A percentile compares a stretch with the other conserved stretches of the same genome.
Conservation (phyloP, 1,140 invertebrate genomes). For the Megathymus violae region DNA sequence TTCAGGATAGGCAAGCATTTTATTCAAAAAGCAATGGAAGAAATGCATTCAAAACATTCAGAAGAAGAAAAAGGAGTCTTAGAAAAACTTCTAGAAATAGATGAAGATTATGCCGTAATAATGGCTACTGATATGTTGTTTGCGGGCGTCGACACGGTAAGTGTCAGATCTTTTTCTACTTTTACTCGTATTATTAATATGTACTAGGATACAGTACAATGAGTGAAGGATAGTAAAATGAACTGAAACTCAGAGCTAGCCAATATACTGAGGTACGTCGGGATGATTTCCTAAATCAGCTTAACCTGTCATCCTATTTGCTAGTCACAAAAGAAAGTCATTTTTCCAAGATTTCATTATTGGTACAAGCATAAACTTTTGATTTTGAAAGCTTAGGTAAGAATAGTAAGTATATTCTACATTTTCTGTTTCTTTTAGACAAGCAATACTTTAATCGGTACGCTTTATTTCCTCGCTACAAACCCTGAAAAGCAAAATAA, state of each 20-base stretch:
- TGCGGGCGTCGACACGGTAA: slow-evolving; percentile 91
- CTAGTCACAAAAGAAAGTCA: too few relatives aligned
- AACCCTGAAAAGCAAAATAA: slow-evolving; percentile 87
- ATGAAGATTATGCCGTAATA: slow-evolving; percentile 83
- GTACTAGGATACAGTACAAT: too few relatives aligned
- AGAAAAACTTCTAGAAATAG: slow-evolving; percentile 82
- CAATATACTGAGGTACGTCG: too few relatives aligned
- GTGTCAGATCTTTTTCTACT: too few relatives aligned
- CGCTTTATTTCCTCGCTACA: slow-evolving; percentile 86
- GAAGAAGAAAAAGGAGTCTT: slow-evolving; percentile 77
- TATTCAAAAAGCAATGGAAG: slow-evolving; percentile 48
- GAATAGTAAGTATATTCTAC: slow-evolving; percentile 15
- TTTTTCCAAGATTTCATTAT: slow-evolving; percentile 10
- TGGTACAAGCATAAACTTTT: too few relatives aligned
- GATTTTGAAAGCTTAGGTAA: too few relatives aligned
- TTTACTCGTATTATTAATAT: too few relatives aligned
- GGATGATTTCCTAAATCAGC: too few relatives aligned
- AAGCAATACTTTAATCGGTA: slow-evolving; percentile 59
- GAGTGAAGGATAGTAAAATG: too few relatives aligned
- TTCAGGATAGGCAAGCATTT: slow-evolving; percentile 56
- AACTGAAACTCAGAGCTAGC: too few relatives aligned
- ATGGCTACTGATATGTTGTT: slow-evolving; percentile 90
- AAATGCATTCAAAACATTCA: slow-evolving; percentile 40
- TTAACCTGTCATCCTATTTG: too few relatives aligned
- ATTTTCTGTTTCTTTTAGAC: slow-evolving; percentile 49